A percentile compares a stretch with the other conserved stretches of the same genome.
These are phyloP conservation scores for Prosopocoilus inquinatus DNA, from an alignment of 2,888 invertebrate species.

Conservation along the genomic window DNA sequence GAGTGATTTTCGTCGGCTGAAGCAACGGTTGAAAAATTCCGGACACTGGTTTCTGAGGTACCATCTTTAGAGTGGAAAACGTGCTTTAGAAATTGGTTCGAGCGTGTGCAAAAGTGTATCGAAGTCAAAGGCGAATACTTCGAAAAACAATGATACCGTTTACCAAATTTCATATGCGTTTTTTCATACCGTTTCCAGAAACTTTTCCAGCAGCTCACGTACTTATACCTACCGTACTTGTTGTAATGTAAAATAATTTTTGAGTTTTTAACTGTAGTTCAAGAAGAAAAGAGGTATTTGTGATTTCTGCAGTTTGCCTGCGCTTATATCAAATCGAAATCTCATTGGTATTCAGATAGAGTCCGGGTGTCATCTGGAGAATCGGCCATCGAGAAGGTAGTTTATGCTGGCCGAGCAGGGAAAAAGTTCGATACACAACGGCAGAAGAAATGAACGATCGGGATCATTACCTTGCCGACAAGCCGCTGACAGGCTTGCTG, in stretches of 20 bases:
- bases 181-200: too few relatives aligned
- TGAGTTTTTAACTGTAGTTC: neutral
- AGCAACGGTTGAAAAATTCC: too few relatives aligned
- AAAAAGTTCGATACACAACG: constrained; percentile 30
- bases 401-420: constrained; percentile 30
- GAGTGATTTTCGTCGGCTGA: too few relatives aligned
- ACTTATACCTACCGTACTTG: too few relatives aligned
- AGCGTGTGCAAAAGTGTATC: too few relatives aligned
- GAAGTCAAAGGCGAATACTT: too few relatives aligned
- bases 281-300: neutral
- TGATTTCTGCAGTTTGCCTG: neutral
- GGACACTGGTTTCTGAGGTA: too few relatives aligned
- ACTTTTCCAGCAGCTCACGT: too few relatives aligned
- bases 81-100: too few relatives aligned
- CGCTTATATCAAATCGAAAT: neutral
- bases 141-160: too few relatives aligned
- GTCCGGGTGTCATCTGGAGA: constrained; percentile 25
- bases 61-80: too few relatives aligned
- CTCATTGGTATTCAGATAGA: constrained; percentile 29
- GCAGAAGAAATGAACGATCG: constrained; percentile 35
- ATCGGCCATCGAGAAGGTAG: constrained; percentile 25
- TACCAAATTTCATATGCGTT: too few relatives aligned
- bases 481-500: constrained; percentile 33
- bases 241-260: neutral
- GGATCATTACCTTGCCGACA: constrained; percentile 36